Evolutionary conservation across 2,888 invertebrate species (phyloP).

Genomic region (Germaria angustata): DNA sequence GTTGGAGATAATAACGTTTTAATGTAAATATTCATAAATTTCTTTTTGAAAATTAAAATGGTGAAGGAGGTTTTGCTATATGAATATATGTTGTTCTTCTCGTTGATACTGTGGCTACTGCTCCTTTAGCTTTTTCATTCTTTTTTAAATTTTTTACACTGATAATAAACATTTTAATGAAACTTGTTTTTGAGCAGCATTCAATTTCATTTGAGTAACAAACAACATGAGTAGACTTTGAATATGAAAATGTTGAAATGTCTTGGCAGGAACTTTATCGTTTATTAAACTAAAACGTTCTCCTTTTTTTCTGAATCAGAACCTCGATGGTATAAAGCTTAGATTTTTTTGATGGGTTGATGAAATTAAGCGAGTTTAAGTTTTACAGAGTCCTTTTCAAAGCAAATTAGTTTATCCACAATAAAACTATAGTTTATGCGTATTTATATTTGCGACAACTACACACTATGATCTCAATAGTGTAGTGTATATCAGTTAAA

Average conservation of each 20-base stretch:
- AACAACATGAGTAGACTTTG: slow-evolving; percentile 13
- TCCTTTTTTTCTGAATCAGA: too few species aligned
- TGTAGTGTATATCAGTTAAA: too few species aligned
- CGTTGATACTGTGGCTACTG: slow-evolving; percentile 20
- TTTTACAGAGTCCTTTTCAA: too few species aligned
- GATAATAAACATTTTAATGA: slow-evolving; percentile 64
- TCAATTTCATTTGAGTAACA: slow-evolving; percentile 21
- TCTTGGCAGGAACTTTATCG: slow-evolving; percentile 8
- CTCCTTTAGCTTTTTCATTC: slow-evolving; percentile 16
- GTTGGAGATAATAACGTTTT: slow-evolving; percentile 66
- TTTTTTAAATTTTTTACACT: slow-evolving; percentile 22
- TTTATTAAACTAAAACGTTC: too few species aligned
- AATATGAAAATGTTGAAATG: slow-evolving; percentile 44
- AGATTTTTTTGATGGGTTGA: too few species aligned
- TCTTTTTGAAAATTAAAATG: slow-evolving; percentile 67
- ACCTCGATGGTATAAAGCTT: background rate
- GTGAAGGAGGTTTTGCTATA: slow-evolving; percentile 62
- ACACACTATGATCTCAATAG: too few species aligned
- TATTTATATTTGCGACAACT: too few species aligned
- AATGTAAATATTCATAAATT: slow-evolving; percentile 68
- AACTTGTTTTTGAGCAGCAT: slow-evolving; percentile 47
- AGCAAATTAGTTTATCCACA: too few species aligned
- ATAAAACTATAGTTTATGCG: too few species aligned
- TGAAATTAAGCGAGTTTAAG: too few species aligned
- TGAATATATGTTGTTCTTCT: slow-evolving; percentile 49